Evolutionary conservation across 2,888 invertebrate genomes (phyloP).

Genomic region (Homarus gammarus): DNA sequence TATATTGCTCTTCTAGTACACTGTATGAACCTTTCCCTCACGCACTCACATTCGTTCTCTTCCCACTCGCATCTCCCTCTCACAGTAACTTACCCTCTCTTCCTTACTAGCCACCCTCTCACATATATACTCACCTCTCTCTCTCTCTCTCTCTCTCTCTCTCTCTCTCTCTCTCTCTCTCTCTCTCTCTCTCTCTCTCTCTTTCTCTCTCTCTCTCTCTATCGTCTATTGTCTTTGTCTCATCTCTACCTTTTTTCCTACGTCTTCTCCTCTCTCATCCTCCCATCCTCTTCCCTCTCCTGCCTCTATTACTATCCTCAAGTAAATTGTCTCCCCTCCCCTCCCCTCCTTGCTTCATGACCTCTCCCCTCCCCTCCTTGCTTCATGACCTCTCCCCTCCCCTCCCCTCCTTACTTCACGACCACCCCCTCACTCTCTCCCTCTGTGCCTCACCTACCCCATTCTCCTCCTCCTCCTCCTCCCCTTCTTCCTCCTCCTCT

Average conservation of each 20-base stretch:
- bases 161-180: neutral
- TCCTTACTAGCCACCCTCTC: no score
- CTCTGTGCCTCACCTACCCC: neutral
- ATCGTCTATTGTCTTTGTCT: neutral
- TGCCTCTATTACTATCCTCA: neutral
- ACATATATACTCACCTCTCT: no score
- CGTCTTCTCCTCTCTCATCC: neutral
- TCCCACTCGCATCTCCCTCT: no score
- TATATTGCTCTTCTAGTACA: no score
- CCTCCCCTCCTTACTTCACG: neutral
- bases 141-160: no score
- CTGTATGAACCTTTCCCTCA: no score
- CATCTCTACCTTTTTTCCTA: no score
- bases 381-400: neutral
- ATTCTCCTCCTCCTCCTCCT: neutral
- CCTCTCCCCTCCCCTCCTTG: neutral
- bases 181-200: no score
- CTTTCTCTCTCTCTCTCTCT: neutral
- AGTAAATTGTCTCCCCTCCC: constrained; percentile 1
- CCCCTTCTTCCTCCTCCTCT: neutral
- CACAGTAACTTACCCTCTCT: no score
- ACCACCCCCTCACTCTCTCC: neutral
- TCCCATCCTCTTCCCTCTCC: neutral
- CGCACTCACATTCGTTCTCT: no score
- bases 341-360: neutral